These are phyloP conservation scores for Allolobophora icterica DNA, from an alignment of 2,888 invertebrate genomes.

Conservation along the genomic window DNA sequence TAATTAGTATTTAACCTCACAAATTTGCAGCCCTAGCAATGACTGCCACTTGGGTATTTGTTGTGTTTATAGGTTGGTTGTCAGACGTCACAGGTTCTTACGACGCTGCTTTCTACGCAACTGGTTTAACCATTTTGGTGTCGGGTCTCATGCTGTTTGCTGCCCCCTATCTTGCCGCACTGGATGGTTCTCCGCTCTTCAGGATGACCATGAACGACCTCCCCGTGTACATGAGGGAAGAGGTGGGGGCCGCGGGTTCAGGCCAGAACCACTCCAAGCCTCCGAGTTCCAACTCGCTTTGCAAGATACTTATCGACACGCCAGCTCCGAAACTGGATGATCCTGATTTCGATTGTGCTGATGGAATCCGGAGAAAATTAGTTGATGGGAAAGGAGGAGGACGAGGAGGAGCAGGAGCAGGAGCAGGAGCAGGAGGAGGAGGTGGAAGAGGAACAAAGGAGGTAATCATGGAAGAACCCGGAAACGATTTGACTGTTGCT, in stretches of 20 bases:
- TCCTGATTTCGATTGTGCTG: neutral
- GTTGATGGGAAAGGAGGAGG: neutral
- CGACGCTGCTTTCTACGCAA: conserved; percentile 46
- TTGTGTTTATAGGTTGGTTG: conserved; percentile 44
- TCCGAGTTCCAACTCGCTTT: neutral
- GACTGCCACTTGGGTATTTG: neutral
- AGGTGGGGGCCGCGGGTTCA: neutral
- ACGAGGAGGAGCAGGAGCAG: neutral
- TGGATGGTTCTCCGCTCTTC: conserved; percentile 23
- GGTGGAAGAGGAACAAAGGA: neutral
- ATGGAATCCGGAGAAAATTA: neutral
- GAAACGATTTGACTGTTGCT: neutral
- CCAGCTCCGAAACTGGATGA: neutral
- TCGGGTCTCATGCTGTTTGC: conserved; percentile 48
- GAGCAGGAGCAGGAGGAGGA: neutral
- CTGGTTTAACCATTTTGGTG: conserved; percentile 46
- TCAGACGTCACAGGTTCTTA: conserved; percentile 47
- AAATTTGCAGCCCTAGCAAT: neutral
- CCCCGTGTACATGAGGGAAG: neutral
- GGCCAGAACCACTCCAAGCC: neutral
- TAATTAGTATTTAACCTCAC: no score
- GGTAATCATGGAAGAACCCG: conserved; percentile 2
- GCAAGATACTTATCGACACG: neutral
- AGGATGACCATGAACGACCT: neutral
- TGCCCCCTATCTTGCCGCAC: conserved; percentile 43